Evolutionary conservation across 2,797 vertebrate genomes (phyloP).

Genomic region (Alfaro cultratus): DNA sequence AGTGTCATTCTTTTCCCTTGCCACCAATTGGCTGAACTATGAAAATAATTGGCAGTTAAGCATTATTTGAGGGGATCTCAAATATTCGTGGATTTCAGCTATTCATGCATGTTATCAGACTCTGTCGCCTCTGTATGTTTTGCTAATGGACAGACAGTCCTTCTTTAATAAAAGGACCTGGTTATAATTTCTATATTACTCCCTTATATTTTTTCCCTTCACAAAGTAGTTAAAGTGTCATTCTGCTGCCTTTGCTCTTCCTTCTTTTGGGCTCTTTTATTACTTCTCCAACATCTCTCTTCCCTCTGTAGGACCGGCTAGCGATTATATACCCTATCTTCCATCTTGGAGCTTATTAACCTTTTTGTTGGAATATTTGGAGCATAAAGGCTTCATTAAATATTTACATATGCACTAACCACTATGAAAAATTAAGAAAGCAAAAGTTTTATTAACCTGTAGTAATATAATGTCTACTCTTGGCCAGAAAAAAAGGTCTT

Average conservation of each 20-base stretch:
- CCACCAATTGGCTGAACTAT: too few relatives aligned
- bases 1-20: background rate
- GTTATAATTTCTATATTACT: conserved; percentile 17
- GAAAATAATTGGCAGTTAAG: too few relatives aligned
- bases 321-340: conserved; percentile 72
- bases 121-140: background rate
- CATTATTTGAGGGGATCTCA: too few relatives aligned
- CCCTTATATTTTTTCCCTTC: conserved; percentile 23
- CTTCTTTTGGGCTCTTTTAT: conserved; percentile 49
- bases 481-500: conserved; percentile 64
- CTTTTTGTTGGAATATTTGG: conserved; percentile 83
- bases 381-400: conserved; percentile 82
- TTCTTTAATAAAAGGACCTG: conserved; percentile 9
- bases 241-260: conserved; percentile 29
- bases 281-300: conserved; percentile 45
- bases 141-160: background rate
- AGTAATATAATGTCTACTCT: conserved; percentile 82
- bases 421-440: conserved; percentile 84
- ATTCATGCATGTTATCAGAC: background rate
- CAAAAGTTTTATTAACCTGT: conserved; percentile 84
- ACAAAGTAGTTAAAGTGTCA: conserved; percentile 34
- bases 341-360: conserved; percentile 80
- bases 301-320: conserved; percentile 62
- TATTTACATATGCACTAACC: conserved; percentile 84
- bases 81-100: background rate